phyloP scores from a whole-genome alignment of 1,140 invertebrate genomes.

The Saccostrea glomerata region DNA sequence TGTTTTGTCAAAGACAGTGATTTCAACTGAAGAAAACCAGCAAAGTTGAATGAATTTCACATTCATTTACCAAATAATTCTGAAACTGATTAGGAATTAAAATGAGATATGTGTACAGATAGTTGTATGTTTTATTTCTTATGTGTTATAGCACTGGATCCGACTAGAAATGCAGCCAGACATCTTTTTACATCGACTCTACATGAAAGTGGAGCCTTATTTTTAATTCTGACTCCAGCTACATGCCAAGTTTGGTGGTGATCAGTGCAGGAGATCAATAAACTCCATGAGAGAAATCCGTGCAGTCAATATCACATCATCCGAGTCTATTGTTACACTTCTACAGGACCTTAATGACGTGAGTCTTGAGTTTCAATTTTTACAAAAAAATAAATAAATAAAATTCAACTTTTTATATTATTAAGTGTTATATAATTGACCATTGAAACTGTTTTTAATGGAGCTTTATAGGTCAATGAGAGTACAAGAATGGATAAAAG shows the following conservation, averaged over 20 bases:
- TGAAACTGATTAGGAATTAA: no score
- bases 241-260: constrained; percentile 91
- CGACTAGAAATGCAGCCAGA: constrained; percentile 93
- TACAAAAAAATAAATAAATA: no score
- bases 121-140: background rate
- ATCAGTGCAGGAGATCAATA: constrained; percentile 88
- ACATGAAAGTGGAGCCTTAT: constrained; percentile 90
- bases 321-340: constrained; percentile 82
- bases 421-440: no score
- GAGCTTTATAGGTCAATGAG: no score
- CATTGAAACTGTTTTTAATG: no score
- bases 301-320: constrained; percentile 83
- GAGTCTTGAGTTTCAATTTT: background rate
- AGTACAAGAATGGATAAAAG: no score
- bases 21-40: no score
- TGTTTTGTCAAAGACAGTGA: no score
- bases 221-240: constrained; percentile 90
- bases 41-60: no score
- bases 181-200: constrained; percentile 89
- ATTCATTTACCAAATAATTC: no score
- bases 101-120: background rate
- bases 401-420: no score
- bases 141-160: constrained; percentile 91
- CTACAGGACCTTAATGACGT: constrained; percentile 85
- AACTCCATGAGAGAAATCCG: constrained; percentile 84